phyloP scores from a whole-genome alignment of 2,113 vertebrate species.

The Nibea albiflora region DNA sequence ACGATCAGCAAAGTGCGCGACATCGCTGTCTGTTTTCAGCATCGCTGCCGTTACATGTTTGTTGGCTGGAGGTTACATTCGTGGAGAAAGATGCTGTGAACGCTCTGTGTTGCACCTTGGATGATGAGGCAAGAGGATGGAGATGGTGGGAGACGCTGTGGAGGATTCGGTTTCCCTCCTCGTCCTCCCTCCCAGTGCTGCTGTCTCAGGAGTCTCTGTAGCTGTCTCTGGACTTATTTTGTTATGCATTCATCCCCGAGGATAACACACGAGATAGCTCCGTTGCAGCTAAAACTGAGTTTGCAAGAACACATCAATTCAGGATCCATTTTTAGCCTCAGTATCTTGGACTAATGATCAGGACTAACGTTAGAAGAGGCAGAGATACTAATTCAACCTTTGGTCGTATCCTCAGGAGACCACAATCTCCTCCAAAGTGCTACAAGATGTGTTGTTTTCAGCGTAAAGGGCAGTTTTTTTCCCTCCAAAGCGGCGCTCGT shows the following conservation, averaged over 20 bases:
- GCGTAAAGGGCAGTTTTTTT: conserved; percentile 9
- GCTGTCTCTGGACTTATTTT: conserved; percentile 26
- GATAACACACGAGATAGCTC: background rate
- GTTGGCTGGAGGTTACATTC: conserved; percentile 24
- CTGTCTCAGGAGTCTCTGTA: conserved; percentile 21
- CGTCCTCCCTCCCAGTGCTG: conserved; percentile 22
- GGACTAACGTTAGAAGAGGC: background rate
- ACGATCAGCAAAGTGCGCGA: conserved; percentile 48
- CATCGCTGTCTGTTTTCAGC: conserved; percentile 45
- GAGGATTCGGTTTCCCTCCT: conserved; percentile 32
- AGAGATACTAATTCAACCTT: background rate
- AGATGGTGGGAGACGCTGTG: conserved; percentile 33
- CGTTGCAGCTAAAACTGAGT: background rate
- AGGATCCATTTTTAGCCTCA: background rate
- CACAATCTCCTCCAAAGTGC: background rate
- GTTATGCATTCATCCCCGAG: background rate
- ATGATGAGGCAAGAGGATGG: conserved; percentile 34
- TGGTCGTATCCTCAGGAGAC: background rate
- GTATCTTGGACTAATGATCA: conserved; percentile 5
- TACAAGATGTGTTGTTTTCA: background rate
- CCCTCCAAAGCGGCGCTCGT: background rate
- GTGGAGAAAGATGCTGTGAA: background rate
- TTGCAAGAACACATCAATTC: background rate
- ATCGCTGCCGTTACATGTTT: conserved; percentile 13
- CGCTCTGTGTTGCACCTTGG: conserved; percentile 7